Evolutionary conservation across 2,888 invertebrate species (phyloP).

Genomic region (Teinopalpus imperialis): DNA sequence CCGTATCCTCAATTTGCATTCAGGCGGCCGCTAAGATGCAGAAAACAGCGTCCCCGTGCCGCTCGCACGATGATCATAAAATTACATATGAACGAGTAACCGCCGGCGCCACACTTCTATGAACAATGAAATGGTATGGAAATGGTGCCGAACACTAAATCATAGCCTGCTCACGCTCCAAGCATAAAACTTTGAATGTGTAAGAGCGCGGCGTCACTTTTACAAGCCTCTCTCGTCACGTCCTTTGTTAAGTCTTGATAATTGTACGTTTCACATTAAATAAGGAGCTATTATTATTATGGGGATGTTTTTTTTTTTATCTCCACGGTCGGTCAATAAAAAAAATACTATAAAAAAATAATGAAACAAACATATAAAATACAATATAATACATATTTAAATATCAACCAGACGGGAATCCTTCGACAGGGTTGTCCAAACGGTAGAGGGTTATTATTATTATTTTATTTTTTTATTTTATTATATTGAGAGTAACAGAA

Average conservation of each 20-base stretch:
- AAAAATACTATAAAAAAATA: no score
- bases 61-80: constrained; percentile 70
- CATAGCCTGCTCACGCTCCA: constrained; percentile 60
- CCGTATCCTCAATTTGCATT: constrained; percentile 53
- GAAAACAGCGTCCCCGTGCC: constrained; percentile 60
- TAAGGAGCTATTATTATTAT: constrained; percentile 1
- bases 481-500: no score
- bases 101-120: constrained; percentile 74
- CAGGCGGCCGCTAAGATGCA: constrained; percentile 51
- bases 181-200: constrained; percentile 46
- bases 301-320: neutral
- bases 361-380: no score
- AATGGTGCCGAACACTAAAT: constrained; percentile 70
- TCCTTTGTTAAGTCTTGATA: constrained; percentile 2
- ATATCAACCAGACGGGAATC: no score
- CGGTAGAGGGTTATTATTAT: no score
- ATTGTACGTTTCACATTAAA: constrained; percentile 6
- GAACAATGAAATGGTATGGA: constrained; percentile 74
- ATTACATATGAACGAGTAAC: constrained; percentile 64
- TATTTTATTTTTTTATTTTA: no score
- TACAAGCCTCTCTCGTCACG: constrained; percentile 16
- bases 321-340: no score
- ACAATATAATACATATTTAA: no score
- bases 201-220: constrained; percentile 41
- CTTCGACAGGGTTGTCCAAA: no score